Evolutionary conservation across 2,797 vertebrate genomes (phyloP).

Genomic region (Nannoperca australis): DNA sequence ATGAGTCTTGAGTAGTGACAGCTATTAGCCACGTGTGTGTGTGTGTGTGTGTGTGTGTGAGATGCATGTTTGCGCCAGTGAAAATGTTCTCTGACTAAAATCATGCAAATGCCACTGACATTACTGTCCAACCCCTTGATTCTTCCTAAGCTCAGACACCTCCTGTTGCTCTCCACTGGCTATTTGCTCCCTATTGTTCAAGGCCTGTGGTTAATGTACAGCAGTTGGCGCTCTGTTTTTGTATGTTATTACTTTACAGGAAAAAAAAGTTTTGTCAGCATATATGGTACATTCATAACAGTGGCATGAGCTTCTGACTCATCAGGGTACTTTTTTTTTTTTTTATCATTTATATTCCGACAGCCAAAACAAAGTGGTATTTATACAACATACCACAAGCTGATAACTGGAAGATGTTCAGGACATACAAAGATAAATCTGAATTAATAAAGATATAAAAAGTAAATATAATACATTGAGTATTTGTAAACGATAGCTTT

Average conservation of each 20-base stretch:
- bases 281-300: neutral
- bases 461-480: neutral
- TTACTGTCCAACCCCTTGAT: neutral
- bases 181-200: neutral
- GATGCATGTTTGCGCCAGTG: constrained; percentile 25
- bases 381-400: neutral
- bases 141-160: neutral
- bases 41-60: constrained; percentile 21
- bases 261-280: neutral
- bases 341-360: neutral
- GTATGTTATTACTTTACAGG: neutral
- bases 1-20: constrained; percentile 39
- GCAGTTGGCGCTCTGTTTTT: neutral
- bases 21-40: neutral
- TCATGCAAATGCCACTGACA: constrained; percentile 5
- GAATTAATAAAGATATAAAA: neutral
- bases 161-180: neutral
- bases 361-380: neutral
- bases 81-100: constrained; percentile 2
- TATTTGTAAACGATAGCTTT: neutral
- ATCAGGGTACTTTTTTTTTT: neutral
- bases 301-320: neutral
- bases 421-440: neutral
- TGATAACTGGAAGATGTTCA: neutral
- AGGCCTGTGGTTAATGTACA: neutral